Base-by-base conservation (phyloP, 2,888 invertebrate species). In the Athrips mouffetella region DNA sequence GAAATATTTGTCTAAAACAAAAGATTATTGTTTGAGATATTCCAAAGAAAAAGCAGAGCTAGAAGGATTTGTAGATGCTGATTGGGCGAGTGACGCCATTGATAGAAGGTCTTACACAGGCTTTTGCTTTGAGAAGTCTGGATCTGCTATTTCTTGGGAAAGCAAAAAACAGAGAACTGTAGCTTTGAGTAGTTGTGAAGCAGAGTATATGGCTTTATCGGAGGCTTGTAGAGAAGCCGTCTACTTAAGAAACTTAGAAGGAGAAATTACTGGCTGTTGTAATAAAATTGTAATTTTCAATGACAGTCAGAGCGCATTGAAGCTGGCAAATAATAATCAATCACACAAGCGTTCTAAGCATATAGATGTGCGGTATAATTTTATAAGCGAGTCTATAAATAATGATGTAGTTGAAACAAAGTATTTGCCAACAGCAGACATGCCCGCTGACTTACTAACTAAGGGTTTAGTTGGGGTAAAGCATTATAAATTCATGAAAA, bases 381-480 rank as follows among this genome's bases (percentile, higher is more conserved):
- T 47, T 48, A 29, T 53, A 3, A 41, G 52, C 31, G 54, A 57
- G 10, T n/a, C 8, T 4, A 25, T 58, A 13, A 16, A 7, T 2
- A 47, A 53, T 18, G 46, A 48, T 16, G 10, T 52, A 18, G 25
- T 57, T 45, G 42, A 50, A 20, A 16, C 49, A n/a, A 20, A n/a
- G n/a, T n/a, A n/a, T n/a, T n/a, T n/a, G n/a, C n/a, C n/a, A n/a
- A 55, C 58, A 11, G 13, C 31, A 37, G 35, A 48, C 6, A 59
- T 59, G 57, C 50, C 53, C 10, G 57, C 59, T 6, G 58, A 59
- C 25, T 10, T 57, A 1, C 27, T 59, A 5, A 57, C 57, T 7
- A 57, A 59, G 37, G 18, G 48, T 18, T 52, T 59, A 39, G 7
- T 37, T 33, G n/a, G 15, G 13, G 13, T 37, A 10, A 57, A 55